Base-by-base conservation (phyloP, 1,140 invertebrate genomes). In the Drosophila bifasciata region DNA sequence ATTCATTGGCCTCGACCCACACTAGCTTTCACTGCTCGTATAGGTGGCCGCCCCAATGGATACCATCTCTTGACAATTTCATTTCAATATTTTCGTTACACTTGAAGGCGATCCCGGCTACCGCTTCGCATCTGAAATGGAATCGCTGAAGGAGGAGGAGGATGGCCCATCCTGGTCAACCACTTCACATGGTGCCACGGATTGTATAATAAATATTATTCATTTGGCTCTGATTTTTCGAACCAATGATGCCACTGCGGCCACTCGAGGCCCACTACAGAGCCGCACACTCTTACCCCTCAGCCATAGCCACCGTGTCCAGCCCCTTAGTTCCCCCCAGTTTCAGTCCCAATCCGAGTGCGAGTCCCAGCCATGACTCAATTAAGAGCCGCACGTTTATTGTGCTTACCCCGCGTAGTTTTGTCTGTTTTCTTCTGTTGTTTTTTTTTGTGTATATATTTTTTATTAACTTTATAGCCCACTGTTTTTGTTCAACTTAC, bases 311-410 rank as follows among this genome's bases (percentile, higher is more conserved):
- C n/a, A n/a, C n/a, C n/a, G n/a, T n/a, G n/a, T n/a, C n/a, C n/a
- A n/a, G n/a, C n/a, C n/a, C n/a, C n/a, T n/a, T n/a, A n/a, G n/a
- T n/a, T n/a, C n/a, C n/a, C 23, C 7, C 11, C 32, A 36, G 3
- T 11, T 3, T 11, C 28, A 36, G 11, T 13, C 11, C 9, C 32
- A 36, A 1, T 11, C 3, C 11, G 3, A 32, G 2, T 77, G 6
- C 63, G 46, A 73, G 56, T 73, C 72, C 80, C 71, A 63, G 64
- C 81, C 81, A 86, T 86, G 81, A 86, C 81, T 86, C 88, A 86
- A 86, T 86, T 86, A 86, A 86, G 81, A 88, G 83, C 51, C 85
- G 83, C 81, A 86, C 81, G 81, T 86, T 86, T 86, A 86, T 78
- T 86, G 77, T 86, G 81, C 81, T 86, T 86, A 86, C 81, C 83